Evolutionary conservation across 2,888 invertebrate genomes (phyloP), one percentile per base, ranked within the genome.

Genomic region (Spisula solida): DNA sequence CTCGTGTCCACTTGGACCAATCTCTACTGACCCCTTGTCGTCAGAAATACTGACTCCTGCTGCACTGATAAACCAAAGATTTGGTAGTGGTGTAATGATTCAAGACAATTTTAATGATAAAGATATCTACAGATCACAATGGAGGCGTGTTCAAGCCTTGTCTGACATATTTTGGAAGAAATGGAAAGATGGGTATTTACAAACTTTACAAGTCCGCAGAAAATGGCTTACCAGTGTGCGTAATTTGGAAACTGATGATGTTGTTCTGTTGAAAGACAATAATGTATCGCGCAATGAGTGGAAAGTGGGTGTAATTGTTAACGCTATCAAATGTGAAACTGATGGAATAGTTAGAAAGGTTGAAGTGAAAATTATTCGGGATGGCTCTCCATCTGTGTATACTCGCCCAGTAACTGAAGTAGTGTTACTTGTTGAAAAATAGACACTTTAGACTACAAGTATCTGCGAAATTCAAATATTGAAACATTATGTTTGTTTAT

Each of bases 21-120:
- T 89, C 5, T 92, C 93, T 18, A 56, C 70, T 31, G 91, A 93
- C 83, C 81, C 90, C 4, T 90, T 91, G 60, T n/a, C 75, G 66
- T 90, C 92, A 18, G 47, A 60, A 10, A 70, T 91, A 20, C 16
- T 55, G 20, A 55, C 18, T 5, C 55, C 55, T 4, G 18, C 18
- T 8, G 18, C 18, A 18, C 18, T 55, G 18, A 8, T 55, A 14
- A 55, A 2, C 2, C 55, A 55, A 14, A 55, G 18, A 20, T 55
- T 18, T 18, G 16, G 14, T 20, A 16, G 18, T 12, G 16, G 18
- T 14, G 14, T 8, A 18, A 2, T 12, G 4, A 2, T 14, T 18
- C 20, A 14, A 4, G 18, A 18, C 2, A 18, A 55, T 12, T 60
- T 78, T 1, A 78, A 70, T 81, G 14, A 85, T 0, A 86, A 81